Evolutionary conservation across 2,888 invertebrate species (phyloP).

Genomic region (Euplagia quadripunctaria): DNA sequence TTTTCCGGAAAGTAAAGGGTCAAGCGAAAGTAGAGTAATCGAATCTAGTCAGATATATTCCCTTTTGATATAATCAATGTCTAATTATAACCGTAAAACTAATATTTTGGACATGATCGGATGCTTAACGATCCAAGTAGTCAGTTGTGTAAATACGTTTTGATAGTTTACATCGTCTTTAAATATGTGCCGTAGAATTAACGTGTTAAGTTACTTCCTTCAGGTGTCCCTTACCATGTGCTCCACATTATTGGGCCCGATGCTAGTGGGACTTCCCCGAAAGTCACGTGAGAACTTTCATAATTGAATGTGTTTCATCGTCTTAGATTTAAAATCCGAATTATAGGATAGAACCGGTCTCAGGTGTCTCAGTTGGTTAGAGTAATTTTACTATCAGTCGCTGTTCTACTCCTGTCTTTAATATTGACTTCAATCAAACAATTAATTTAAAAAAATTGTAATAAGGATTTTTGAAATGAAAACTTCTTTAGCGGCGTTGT

Average conservation of each 20-base stretch:
- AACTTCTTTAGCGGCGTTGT: no score
- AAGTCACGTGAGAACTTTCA: not conserved
- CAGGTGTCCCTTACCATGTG: no score
- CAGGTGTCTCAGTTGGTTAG: not conserved
- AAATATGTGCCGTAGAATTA: not conserved
- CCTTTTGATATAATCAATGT: not conserved
- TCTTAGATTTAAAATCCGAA: not conserved
- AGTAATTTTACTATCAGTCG: not conserved
- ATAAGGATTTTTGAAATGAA: no score
- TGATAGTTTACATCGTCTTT: not conserved
- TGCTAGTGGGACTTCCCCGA: not conserved
- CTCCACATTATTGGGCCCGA: no score
- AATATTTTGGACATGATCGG: no score
- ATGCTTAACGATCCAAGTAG: not conserved
- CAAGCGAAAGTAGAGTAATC: not conserved
- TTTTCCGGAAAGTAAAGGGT: slow-evolving; percentile 1
- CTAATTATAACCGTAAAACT: not conserved
- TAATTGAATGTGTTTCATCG: not conserved
- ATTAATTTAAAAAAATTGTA: no score
- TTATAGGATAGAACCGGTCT: not conserved
- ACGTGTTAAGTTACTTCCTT: no score
- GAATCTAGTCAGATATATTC: not conserved
- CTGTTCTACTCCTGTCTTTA: no score
- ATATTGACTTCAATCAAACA: no score
- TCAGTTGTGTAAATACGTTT: not conserved